phyloP scores from a whole-genome alignment of 2,113 vertebrate genomes.

The Misgurnus anguillicaudatus region DNA sequence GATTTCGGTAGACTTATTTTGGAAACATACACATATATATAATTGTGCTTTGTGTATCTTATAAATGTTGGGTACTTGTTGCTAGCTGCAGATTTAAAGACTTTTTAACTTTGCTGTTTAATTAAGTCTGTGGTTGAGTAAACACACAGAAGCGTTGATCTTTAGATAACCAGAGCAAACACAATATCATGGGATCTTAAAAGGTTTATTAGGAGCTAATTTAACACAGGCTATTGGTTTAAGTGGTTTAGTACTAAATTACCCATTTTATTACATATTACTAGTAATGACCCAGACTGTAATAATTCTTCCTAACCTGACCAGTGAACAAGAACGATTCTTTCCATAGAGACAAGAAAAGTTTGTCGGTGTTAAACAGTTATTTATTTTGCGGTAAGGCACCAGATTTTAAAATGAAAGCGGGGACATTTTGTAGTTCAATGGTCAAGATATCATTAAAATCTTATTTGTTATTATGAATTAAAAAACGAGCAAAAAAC shows the following conservation, averaged over 20 bases:
- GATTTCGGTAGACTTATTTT: too few species aligned
- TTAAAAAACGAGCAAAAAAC: too few species aligned
- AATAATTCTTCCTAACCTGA: not conserved
- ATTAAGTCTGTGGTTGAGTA: not conserved
- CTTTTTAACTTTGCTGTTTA: not conserved
- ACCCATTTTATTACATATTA: not conserved
- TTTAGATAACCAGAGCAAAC: not conserved
- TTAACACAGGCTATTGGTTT: not conserved
- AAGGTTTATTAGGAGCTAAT: not conserved
- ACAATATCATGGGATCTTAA: not conserved
- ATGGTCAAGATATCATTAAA: too few species aligned
- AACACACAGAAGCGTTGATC: not conserved
- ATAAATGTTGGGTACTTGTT: not conserved
- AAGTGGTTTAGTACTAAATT: not conserved
- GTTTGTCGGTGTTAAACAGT: too few species aligned
- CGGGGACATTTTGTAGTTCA: too few species aligned
- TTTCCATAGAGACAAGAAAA: not conserved
- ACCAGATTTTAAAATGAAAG: too few species aligned
- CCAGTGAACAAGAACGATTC: not conserved
- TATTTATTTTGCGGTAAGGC: too few species aligned
- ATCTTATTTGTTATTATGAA: too few species aligned
- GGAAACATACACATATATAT: too few species aligned
- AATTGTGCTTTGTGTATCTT: too few species aligned
- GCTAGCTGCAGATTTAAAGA: not conserved
- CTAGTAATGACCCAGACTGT: not conserved